phyloP scores from a whole-genome alignment of 2,888 invertebrate genomes.

The Lepas anatifera region DNA sequence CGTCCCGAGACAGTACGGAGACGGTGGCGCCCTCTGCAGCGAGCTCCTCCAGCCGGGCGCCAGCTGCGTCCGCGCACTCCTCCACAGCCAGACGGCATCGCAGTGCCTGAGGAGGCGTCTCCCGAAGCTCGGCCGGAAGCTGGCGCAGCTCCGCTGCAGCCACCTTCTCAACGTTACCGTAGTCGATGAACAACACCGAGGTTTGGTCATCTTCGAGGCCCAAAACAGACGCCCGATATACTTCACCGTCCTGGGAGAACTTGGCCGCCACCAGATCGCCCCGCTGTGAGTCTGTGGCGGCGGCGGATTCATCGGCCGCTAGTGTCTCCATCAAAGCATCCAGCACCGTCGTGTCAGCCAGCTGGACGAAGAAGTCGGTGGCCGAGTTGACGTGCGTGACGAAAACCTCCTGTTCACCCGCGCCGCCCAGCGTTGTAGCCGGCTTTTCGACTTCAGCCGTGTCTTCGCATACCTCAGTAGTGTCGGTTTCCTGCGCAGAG shows the following conservation, averaged over 20 bases:
- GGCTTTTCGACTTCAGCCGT: too few species aligned
- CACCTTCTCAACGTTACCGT: background rate
- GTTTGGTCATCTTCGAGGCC: background rate
- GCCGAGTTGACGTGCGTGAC: slow-evolving; percentile 2
- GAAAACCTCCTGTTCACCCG: background rate
- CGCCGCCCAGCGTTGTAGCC: background rate
- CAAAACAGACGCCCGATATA: background rate
- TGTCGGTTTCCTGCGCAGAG: background rate
- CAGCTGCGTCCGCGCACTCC: background rate
- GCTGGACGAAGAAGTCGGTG: background rate
- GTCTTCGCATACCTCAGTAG: too few species aligned
- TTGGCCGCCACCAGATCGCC: background rate
- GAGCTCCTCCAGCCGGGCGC: background rate
- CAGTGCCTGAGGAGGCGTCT: background rate
- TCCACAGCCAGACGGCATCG: background rate
- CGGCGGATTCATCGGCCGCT: background rate
- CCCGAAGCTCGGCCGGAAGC: background rate
- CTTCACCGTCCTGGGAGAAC: background rate
- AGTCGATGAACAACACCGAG: background rate
- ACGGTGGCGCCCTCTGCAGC: background rate
- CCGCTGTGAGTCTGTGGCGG: background rate
- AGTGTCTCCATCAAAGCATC: background rate
- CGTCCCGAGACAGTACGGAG: background rate
- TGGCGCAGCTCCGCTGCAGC: background rate
- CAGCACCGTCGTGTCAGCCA: background rate